Conservation (phyloP, 2,113 vertebrate species). For the Tyto alba region DNA sequence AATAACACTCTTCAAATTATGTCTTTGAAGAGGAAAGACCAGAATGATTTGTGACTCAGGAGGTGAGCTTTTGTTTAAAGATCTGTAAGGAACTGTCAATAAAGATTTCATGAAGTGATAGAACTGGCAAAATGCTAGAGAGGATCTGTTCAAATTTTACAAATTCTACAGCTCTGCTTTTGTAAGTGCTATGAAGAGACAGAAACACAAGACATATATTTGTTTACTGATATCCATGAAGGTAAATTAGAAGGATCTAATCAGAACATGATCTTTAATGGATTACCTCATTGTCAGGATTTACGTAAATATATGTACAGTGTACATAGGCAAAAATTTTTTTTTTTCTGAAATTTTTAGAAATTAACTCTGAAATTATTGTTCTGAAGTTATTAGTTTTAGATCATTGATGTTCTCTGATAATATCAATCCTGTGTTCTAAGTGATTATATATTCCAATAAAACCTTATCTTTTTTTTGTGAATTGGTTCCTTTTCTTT, state of each 20-base stretch:
- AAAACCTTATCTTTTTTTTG: background rate
- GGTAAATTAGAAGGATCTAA: background rate
- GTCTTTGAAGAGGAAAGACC: background rate
- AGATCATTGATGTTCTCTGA: background rate
- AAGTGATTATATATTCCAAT: background rate
- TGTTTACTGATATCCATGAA: background rate
- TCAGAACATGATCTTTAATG: background rate
- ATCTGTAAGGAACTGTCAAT: background rate
- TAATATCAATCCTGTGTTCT: background rate
- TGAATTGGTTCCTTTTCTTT: background rate
- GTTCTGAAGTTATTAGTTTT: background rate
- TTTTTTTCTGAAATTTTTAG: background rate
- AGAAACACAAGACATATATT: background rate
- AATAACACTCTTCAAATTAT: background rate
- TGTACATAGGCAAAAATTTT: background rate
- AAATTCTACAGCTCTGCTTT: background rate
- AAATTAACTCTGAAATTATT: background rate
- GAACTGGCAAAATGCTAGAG: background rate
- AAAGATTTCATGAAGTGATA: background rate
- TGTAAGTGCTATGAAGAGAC: background rate
- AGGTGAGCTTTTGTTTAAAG: background rate
- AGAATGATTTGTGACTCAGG: background rate
- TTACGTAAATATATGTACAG: background rate
- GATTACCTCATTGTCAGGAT: background rate
- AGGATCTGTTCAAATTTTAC: background rate